Percentiles rank a stretch among this genome's conserved stretches.
phyloP scores from a whole-genome alignment of 2,888 invertebrate species.

The Coelopa pilipes region DNA sequence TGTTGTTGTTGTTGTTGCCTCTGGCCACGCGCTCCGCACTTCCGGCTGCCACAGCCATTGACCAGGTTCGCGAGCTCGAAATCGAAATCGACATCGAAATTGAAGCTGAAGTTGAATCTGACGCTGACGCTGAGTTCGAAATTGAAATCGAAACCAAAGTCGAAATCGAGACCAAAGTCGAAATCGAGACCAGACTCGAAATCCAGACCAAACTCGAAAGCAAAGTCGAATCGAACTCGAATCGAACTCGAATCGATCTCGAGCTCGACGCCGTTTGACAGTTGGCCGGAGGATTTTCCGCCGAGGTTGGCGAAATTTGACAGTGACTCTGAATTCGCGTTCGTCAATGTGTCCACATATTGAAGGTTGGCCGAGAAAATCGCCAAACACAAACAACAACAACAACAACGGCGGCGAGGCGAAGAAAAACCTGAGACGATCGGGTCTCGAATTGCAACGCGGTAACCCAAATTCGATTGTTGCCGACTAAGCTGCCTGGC shows the following conservation, averaged over 20 bases:
- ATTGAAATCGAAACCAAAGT: not conserved
- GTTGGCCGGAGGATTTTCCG: conserved; percentile 3
- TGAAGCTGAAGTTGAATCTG: too few relatives aligned
- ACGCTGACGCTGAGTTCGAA: too few relatives aligned
- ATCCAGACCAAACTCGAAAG: too few relatives aligned
- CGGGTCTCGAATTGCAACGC: conserved; percentile 16
- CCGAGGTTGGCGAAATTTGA: conserved; percentile 42
- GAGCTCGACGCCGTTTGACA: not conserved
- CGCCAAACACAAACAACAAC: conserved; percentile 16
- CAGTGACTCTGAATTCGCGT: conserved; percentile 40
- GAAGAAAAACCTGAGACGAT: not conserved
- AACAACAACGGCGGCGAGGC: conserved; percentile 6
- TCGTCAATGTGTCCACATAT: conserved; percentile 10
- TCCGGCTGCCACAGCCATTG: conserved; percentile 16
- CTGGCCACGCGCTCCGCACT: conserved; percentile 18
- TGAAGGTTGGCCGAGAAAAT: conserved; percentile 25
- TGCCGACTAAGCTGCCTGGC: conserved; percentile 3
- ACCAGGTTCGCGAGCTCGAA: too few relatives aligned
- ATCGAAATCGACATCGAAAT: too few relatives aligned
- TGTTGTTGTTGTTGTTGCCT: too few relatives aligned
- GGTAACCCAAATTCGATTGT: conserved; percentile 21
- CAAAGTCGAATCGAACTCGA: not conserved
- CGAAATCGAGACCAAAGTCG: conserved; percentile 2
- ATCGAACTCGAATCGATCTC: not conserved
- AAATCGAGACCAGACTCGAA: not conserved